Evolutionary conservation across 2,888 invertebrate species (phyloP), one percentile per base, ranked within the genome.

Genomic region (Smittia sp.): DNA sequence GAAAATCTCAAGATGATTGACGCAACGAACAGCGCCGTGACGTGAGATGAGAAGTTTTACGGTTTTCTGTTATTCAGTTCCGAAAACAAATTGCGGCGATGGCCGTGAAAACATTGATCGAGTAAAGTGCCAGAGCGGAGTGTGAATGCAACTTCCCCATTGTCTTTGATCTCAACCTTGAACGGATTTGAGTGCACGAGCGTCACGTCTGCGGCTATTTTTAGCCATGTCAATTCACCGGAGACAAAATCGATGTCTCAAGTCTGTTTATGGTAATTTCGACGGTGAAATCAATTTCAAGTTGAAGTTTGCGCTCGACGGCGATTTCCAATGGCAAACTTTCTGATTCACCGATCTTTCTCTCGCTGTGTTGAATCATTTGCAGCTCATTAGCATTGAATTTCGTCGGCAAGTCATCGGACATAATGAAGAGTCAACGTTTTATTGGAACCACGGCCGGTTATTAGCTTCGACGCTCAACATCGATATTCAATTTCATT

Each of bases 331-430:
- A 65, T 22, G 32, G 32, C 7, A 41, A 39, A 67, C 39, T 39
- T 38, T 20, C 67, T 67, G 67, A 67, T 67, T 67, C 67, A 67
- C 39, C 41, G 38, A n/a, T 15, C 1, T 27, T 63, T 63, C 20
- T 63, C 27, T 63, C 27, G 3, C 6, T 15, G n/a, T 46, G 4
- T 46, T 15, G 22, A 25, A 63, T 27, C 63, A 63, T 27, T 38
- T 38, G 20, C 39, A 38, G 22, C 52, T 69, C 69, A 69, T 69
- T 69, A 69, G 15, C 69, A 69, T 69, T 69, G 69, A 69, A 52
- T 27, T 20, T 27, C 25, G 22, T 11, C 11, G 41, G n/a, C 1
- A 1, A 46, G 20, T 67, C 67, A 20, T 39, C n/a, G 67, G 11
- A 20, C 1, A 4, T 65, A 25, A 27, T 65, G 32, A 65, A 27